Evolutionary conservation across 30 jellyfish, hydroid and myxozoan genomes (phyloP), one percentile per base, ranked within the genome.

Genomic region (Aurelia sp.): DNA sequence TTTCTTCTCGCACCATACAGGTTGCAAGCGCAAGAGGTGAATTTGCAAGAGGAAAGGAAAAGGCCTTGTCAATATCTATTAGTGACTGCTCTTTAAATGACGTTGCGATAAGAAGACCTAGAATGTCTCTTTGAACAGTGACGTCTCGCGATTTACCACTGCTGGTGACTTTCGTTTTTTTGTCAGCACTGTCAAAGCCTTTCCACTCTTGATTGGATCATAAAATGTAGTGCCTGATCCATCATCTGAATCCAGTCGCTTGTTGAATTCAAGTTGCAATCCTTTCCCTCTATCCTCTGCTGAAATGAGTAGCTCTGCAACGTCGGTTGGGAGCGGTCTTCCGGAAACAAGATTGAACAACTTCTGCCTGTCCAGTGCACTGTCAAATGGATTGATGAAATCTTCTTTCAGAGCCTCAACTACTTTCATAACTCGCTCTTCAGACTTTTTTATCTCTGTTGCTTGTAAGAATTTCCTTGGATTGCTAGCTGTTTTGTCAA

Each of bases 331-430:
- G 11, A 64, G 76, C 27, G 76, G 82, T 27, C 74, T 27, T 19
- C 74, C 82, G 21, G 75, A 72, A 13, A 31, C 72, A 72, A 72
- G 72, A 72, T 31, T 72, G 21, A 27, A 72, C 72, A 72, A 53
- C 64, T 53, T 53, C 64, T 53, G 64, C 21, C 74, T 27, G 82
- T 72, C 90, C 47, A 80, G 27, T 5, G 15, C 70, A 66, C 40
- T 65, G 72, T 9, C 70, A 80, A 80, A 80, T 63, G 90, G 90
- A 63, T 80, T 80, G 67, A 80, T 35, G 87, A 80, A 62, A 27
- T 80, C 90, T 41, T 80, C 69, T 22, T 62, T 80, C 87, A 80
- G 48, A 44, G 58, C 87, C 51, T 30, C 19, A 18, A 61, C 60
- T 5, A 80, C 40, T 62, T 66, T 80, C 19, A 13, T 15, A 44